Evolutionary conservation across 2,113 vertebrate genomes (phyloP), one percentile per base, ranked within the genome.

Genomic region (Micronycteris hirsuta): DNA sequence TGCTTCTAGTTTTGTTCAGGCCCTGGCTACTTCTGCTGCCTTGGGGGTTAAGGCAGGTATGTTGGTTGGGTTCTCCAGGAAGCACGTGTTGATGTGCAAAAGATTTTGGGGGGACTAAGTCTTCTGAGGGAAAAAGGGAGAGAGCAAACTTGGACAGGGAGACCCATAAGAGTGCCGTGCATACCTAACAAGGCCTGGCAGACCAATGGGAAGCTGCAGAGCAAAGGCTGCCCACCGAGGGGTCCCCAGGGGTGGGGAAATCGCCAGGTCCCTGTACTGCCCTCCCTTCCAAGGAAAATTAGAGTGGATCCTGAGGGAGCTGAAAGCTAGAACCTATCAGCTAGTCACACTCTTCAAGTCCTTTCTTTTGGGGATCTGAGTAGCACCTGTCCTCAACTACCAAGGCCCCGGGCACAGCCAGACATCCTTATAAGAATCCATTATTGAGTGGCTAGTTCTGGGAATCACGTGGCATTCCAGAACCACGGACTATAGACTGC

Each of bases 211-310:
- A 4, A 38, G 54, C 7, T 45, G 13, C 20, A 31, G 36, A 63
- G 22, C 13, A 54, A n/a, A 36, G 49, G 45, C 19, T 8, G 5
- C 24, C 36, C n/a, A 9, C 1, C 7, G n/a, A 73, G 54, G 28
- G 49, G 31, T 5, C 52, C 31, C 19, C 2, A 81, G 78, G 24
- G 9, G n/a, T 26, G 2, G 7, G 52, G 56, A 89, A 67, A 74
- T 63, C 0, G 0, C 15, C 19, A 5, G 24, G 20, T 8, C 31
- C 47, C 68, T 58, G 9, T 20, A 41, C 6, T 4, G 26, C 47
- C 14, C 15, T 5, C 10, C 5, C 17, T 38, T 58, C 70, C 24
- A 71, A 71, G 43, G 20, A 71, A 71, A 71, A 31, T 36, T 49
- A 81, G 45, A 17, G 36, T 78, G 19, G 10, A 38, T 5, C 20